phyloP scores from a whole-genome alignment of 1,140 invertebrate genomes.

The Tetragonula clypearis region DNA sequence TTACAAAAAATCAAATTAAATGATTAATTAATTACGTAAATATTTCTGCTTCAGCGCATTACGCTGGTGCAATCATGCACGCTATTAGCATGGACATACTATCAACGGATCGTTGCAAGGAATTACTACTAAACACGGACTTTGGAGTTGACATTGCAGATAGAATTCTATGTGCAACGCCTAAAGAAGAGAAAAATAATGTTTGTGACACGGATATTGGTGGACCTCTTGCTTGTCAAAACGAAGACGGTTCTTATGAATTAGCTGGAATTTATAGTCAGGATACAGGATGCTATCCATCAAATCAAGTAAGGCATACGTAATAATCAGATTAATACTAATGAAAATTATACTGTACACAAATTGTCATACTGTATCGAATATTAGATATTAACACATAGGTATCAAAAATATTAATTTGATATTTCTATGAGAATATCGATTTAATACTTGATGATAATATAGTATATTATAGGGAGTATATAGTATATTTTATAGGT shows the following conservation, averaged over 20 bases:
- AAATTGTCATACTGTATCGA: too few species aligned
- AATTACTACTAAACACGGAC: constrained; percentile 67
- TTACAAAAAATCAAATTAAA: neutral
- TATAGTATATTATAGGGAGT: too few species aligned
- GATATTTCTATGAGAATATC: too few species aligned
- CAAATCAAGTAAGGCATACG: constrained; percentile 75
- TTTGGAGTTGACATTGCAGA: constrained; percentile 65
- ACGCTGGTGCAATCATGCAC: constrained; percentile 88
- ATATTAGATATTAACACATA: too few species aligned
- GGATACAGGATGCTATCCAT: constrained; percentile 84
- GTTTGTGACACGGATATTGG: constrained; percentile 87
- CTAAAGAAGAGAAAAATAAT: constrained; percentile 73
- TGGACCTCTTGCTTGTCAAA: constrained; percentile 89
- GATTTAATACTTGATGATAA: too few species aligned
- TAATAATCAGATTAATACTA: too few species aligned
- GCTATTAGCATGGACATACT: constrained; percentile 87
- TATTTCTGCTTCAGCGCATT: constrained; percentile 83
- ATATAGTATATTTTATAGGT: too few species aligned
- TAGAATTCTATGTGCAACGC: constrained; percentile 73
- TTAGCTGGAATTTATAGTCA: constrained; percentile 89
- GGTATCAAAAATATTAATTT: too few species aligned
- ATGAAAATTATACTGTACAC: too few species aligned
- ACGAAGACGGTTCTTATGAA: constrained; percentile 86
- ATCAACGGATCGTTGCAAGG: constrained; percentile 83
- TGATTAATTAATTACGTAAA: neutral